A percentile compares a stretch with the other conserved stretches of the same genome.
Conservation (phyloP, 2,888 invertebrate genomes). For the Peribatodes rhomboidaria region DNA sequence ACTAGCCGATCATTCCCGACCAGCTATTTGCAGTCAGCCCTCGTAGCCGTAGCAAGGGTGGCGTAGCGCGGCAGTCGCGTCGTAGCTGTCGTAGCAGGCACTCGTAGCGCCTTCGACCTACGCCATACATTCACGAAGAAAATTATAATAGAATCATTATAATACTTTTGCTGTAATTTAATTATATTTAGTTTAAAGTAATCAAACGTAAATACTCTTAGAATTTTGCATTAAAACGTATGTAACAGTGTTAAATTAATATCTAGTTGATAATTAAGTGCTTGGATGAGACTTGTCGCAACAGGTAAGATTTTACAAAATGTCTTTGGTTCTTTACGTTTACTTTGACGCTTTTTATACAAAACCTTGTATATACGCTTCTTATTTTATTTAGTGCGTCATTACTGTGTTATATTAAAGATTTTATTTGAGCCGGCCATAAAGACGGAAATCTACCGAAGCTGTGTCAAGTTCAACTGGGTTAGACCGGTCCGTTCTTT, state of each 20-base stretch:
- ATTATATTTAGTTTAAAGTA: conserved; percentile 19
- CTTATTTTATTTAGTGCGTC: too few species aligned
- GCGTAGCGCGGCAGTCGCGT: conserved; percentile 78
- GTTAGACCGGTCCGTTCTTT: too few species aligned
- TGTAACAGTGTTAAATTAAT: conserved; percentile 22
- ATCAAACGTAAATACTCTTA: not conserved
- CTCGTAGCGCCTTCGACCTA: conserved; percentile 45
- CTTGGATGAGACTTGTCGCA: conserved; percentile 56
- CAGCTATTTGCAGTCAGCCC: conserved; percentile 64
- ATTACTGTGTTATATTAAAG: too few species aligned
- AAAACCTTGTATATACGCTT: not conserved
- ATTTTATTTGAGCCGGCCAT: too few species aligned
- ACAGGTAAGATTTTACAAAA: conserved; percentile 55
- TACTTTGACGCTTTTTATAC: not conserved
- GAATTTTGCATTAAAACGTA: not conserved
- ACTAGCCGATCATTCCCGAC: conserved; percentile 63
- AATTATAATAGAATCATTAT: conserved; percentile 4
- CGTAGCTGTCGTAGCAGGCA: conserved; percentile 66
- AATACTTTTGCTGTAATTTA: conserved; percentile 12
- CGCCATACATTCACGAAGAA: conserved; percentile 31
- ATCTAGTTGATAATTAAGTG: conserved; percentile 44
- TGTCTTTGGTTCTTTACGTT: conserved; percentile 9
- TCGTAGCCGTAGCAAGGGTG: conserved; percentile 57
- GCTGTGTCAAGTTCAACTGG: too few species aligned
- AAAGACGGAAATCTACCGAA: too few species aligned